Evolutionary conservation across 2,797 vertebrate genomes (phyloP).

Genomic region (Ctenosaura bakeri): DNA sequence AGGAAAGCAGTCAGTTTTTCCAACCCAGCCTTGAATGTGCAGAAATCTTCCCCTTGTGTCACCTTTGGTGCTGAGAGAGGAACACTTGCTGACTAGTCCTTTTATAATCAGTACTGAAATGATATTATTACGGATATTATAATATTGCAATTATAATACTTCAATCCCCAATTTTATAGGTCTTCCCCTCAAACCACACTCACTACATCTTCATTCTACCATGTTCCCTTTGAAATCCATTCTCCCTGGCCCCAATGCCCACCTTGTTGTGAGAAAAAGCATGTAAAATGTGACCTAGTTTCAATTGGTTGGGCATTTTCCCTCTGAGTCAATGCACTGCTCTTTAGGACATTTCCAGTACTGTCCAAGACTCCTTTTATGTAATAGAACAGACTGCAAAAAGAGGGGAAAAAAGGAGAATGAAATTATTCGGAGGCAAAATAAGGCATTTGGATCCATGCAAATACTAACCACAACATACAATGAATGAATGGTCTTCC

Average conservation of each 20-base stretch:
- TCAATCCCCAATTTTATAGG: background rate
- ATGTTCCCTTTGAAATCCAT: background rate
- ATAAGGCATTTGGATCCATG: slow-evolving; percentile 6
- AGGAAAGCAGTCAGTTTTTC: too few relatives aligned
- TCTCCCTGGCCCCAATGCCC: background rate
- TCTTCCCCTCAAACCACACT: too few relatives aligned
- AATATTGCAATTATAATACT: too few relatives aligned
- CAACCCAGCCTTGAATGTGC: too few relatives aligned
- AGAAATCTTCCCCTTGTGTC: too few relatives aligned
- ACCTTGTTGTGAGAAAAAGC: slow-evolving; percentile 1
- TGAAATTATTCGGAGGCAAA: slow-evolving; percentile 40
- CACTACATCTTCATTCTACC: background rate
- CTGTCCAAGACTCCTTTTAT: slow-evolving; percentile 30
- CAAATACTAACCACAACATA: slow-evolving; percentile 40
- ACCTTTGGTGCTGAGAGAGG: too few relatives aligned
- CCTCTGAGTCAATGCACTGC: slow-evolving; percentile 18
- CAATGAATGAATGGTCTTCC: background rate
- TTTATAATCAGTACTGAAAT: background rate
- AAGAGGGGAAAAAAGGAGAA: background rate
- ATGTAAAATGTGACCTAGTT: background rate
- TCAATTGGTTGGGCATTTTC: background rate
- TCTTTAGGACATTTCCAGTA: slow-evolving; percentile 38
- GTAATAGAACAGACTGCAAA: slow-evolving; percentile 39
- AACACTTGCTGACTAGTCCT: too few relatives aligned
- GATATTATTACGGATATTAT: background rate